Conservation (phyloP, 2,888 invertebrate species). For the Aphodius sticticus region DNA sequence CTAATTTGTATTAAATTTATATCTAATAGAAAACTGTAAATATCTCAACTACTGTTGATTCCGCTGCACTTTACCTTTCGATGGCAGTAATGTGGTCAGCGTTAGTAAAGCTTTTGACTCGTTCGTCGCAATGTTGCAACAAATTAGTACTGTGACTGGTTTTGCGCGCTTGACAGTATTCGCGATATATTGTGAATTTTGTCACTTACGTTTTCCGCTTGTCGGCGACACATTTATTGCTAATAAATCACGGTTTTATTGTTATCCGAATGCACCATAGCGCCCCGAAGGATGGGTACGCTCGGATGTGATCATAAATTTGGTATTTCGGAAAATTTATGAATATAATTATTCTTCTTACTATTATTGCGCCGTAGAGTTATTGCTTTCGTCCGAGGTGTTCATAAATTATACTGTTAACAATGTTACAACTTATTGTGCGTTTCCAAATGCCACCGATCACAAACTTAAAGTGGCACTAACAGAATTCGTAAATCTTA, state of each 20-base stretch:
- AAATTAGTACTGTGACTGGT: neutral
- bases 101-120: neutral
- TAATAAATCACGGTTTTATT: slow-evolving; percentile 18
- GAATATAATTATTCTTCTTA: neutral
- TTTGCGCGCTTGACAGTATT: slow-evolving; percentile 6
- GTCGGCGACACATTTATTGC: slow-evolving; percentile 18
- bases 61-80: too few species aligned
- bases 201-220: slow-evolving; percentile 16
- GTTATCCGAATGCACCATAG: neutral
- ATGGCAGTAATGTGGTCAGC: neutral
- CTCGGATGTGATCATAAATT: neutral
- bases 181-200: slow-evolving; percentile 22
- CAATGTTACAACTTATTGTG: neutral
- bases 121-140: neutral
- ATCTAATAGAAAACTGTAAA: too few species aligned
- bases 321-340: neutral
- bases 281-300: neutral
- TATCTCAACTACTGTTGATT: too few species aligned
- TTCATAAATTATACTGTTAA: slow-evolving; percentile 4
- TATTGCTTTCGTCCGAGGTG: neutral
- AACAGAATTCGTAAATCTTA: neutral
- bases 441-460: neutral
- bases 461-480: neutral
- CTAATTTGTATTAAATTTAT: too few species aligned
- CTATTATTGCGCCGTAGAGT: neutral